phyloP scores from a whole-genome alignment of 2,797 vertebrate genomes.

The Sitta carolinensis region DNA sequence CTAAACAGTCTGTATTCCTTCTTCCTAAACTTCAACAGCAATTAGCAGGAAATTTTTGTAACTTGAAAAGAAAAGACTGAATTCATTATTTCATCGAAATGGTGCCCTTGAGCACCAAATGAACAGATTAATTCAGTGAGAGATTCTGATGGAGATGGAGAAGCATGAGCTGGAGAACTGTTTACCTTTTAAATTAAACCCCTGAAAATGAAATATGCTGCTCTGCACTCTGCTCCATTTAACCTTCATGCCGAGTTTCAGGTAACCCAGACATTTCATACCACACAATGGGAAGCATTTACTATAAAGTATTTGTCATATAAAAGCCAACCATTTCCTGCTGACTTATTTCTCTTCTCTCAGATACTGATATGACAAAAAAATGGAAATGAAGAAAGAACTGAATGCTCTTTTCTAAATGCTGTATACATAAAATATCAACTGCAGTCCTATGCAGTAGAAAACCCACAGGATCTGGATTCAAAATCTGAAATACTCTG shows the following conservation, averaged over 20 bases:
- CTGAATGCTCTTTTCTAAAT: neutral
- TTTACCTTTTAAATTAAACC: neutral
- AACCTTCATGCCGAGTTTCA: neutral
- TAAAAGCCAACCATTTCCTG: neutral
- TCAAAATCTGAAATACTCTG: neutral
- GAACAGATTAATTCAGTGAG: neutral
- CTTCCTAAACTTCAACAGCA: neutral
- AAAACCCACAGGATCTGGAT: neutral
- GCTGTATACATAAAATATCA: slow-evolving; percentile 31
- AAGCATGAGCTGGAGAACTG: neutral
- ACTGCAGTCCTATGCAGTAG: neutral
- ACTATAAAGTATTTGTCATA: neutral
- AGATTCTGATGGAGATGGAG: neutral
- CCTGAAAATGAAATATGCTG: neutral
- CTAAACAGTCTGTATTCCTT: neutral
- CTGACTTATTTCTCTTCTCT: slow-evolving; percentile 6
- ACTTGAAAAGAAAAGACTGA: neutral
- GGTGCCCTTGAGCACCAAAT: neutral
- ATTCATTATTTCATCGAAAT: neutral
- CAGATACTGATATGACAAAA: neutral
- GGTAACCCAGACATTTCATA: neutral
- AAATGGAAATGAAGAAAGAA: slow-evolving; percentile 9
- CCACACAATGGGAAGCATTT: neutral
- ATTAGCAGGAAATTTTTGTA: neutral
- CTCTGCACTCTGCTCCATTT: neutral